Evolutionary conservation across 2,888 invertebrate genomes (phyloP).

Genomic region (Xanthorhoe designata): DNA sequence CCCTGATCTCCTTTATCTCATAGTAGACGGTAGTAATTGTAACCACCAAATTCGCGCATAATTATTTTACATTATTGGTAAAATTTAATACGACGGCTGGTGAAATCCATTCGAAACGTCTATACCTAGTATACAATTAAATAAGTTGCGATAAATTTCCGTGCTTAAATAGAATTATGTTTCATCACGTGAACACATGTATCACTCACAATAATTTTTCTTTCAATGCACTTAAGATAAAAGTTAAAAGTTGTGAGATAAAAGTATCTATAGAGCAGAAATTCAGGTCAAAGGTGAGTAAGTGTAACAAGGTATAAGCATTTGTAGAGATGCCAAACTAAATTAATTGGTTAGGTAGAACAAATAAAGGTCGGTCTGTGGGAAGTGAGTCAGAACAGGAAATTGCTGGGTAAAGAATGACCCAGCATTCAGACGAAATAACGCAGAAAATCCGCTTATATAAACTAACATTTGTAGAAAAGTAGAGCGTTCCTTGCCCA

Average conservation of each 20-base stretch:
- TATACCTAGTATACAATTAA: too few relatives aligned
- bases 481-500: conserved; percentile 31
- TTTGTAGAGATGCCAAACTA: not conserved
- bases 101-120: too few relatives aligned
- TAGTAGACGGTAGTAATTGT: too few relatives aligned
- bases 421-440: conserved; percentile 8
- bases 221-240: too few relatives aligned
- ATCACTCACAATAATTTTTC: too few relatives aligned
- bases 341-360: conserved; percentile 4
- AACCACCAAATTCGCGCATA: too few relatives aligned
- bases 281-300: not conserved
- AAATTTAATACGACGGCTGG: too few relatives aligned
- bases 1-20: too few relatives aligned
- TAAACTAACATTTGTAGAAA: conserved; percentile 19
- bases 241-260: not conserved
- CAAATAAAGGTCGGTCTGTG: conserved; percentile 2
- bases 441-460: conserved; percentile 22
- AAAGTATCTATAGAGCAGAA: not conserved
- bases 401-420: conserved; percentile 13
- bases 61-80: too few relatives aligned
- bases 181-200: too few relatives aligned
- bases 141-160: too few relatives aligned
- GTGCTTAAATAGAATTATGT: too few relatives aligned
- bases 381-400: conserved; percentile 10
- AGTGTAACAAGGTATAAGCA: not conserved